Evolutionary conservation across 2,888 invertebrate genomes (phyloP).

Genomic region (Tetheella fluctuosa): DNA sequence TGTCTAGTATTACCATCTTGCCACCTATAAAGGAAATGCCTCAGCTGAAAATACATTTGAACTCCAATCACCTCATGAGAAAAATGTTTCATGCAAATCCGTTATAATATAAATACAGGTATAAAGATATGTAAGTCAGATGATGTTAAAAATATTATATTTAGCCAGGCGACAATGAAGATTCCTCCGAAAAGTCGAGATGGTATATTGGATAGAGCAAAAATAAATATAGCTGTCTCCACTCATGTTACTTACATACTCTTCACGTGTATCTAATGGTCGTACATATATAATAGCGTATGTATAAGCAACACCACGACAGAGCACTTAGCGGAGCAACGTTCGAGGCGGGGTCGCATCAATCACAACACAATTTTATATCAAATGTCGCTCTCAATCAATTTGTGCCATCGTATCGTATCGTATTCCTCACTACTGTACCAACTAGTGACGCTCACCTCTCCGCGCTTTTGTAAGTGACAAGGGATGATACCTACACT

Average conservation of each 20-base stretch:
- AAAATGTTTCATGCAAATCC: not conserved
- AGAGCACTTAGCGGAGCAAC: slow-evolving; percentile 78
- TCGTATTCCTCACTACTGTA: slow-evolving; percentile 73
- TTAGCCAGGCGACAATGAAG: slow-evolving; percentile 1
- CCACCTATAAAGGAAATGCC: too few species aligned
- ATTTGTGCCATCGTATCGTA: slow-evolving; percentile 80
- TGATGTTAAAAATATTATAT: too few species aligned
- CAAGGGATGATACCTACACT: slow-evolving; percentile 30
- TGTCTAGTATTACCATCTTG: too few species aligned
- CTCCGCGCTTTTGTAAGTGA: slow-evolving; percentile 42
- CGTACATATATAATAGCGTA: slow-evolving; percentile 44
- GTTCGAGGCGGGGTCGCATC: slow-evolving; percentile 78
- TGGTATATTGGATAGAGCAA: slow-evolving; percentile 13
- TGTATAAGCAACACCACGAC: slow-evolving; percentile 67
- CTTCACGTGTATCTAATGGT: slow-evolving; percentile 45
- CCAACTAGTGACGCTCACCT: slow-evolving; percentile 54
- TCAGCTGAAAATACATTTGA: too few species aligned
- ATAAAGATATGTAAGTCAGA: too few species aligned
- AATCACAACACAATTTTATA: slow-evolving; percentile 84
- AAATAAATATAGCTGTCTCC: slow-evolving; percentile 19
- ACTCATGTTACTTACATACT: slow-evolving; percentile 18
- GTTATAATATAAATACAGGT: too few species aligned
- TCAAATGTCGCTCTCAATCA: slow-evolving; percentile 84
- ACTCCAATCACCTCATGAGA: too few species aligned
- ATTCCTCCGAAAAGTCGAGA: slow-evolving; percentile 4